phyloP scores from a whole-genome alignment of 30 jellyfish, hydroid and myxozoan species.

The Catostylus mosaicus region DNA sequence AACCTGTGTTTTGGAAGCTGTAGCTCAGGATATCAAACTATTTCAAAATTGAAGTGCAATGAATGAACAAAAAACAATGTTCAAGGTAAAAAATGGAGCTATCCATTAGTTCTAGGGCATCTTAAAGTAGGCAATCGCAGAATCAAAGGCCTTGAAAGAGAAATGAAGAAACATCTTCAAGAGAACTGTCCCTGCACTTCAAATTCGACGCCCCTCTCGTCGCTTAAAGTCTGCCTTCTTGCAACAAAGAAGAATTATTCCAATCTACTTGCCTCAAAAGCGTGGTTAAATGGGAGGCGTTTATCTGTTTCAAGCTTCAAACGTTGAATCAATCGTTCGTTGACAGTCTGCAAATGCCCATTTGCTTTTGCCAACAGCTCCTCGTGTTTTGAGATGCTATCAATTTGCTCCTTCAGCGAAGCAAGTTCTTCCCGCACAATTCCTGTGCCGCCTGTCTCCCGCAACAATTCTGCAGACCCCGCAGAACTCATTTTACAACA shows the following conservation, averaged over 20 bases:
- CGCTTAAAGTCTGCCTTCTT: background rate
- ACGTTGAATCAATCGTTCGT: background rate
- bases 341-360: background rate
- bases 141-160: too few relatives aligned
- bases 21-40: too few relatives aligned
- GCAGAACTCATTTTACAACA: too few relatives aligned
- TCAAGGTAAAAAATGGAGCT: too few relatives aligned
- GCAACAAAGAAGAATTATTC: background rate
- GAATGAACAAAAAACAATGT: too few relatives aligned
- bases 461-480: too few relatives aligned
- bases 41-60: too few relatives aligned
- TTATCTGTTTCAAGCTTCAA: background rate
- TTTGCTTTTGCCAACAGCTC: background rate
- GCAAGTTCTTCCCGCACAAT: background rate
- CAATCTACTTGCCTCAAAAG: background rate
- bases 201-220: background rate
- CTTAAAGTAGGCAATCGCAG: too few relatives aligned
- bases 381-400: background rate
- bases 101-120: too few relatives aligned
- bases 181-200: background rate
- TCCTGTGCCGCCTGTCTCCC: background rate
- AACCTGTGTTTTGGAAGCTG: too few relatives aligned
- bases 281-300: background rate
- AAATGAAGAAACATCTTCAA: too few relatives aligned
- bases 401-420: background rate